A percentile compares a stretch with the other conserved stretches of the same genome.
These are phyloP conservation scores for Listronotus bonariensis DNA, from an alignment of 1,140 invertebrate species.

Conservation along the genomic window DNA sequence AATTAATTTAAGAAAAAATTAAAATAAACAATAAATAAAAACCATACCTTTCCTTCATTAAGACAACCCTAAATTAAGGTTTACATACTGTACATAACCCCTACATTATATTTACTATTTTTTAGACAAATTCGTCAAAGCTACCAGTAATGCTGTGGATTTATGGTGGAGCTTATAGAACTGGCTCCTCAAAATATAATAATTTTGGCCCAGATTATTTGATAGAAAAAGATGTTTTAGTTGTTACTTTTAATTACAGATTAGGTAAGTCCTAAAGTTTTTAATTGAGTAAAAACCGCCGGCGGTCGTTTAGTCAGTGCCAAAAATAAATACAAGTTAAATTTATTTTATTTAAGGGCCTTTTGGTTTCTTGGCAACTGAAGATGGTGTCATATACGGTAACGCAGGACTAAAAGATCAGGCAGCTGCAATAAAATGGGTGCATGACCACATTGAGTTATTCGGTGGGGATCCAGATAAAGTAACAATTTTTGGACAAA, in stretches of 20 bases:
- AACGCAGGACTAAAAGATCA: constrained; percentile 79
- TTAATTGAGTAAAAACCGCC: too few species aligned
- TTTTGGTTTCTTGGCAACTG: constrained; percentile 46
- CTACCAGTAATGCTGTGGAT: constrained; percentile 60
- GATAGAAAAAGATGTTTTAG: constrained; percentile 62
- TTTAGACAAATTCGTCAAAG: constrained; percentile 2
- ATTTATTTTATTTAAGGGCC: constrained; percentile 21
- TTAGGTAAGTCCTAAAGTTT: constrained; percentile 5
- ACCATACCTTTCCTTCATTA: too few species aligned
- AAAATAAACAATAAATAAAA: too few species aligned
- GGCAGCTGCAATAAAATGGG: constrained; percentile 70
- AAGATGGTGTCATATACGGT: constrained; percentile 66
- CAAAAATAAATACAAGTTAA: too few species aligned
- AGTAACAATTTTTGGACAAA: constrained; percentile 72
- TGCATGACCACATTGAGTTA: constrained; percentile 67
- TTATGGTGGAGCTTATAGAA: constrained; percentile 64
- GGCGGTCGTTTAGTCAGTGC: too few species aligned
- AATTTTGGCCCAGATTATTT: constrained; percentile 60
- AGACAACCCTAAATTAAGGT: too few species aligned
- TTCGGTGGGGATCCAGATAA: constrained; percentile 74
- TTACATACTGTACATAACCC: too few species aligned
- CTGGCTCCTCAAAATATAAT: constrained; percentile 56
- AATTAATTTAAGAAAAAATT: too few species aligned
- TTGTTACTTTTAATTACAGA: constrained; percentile 65
- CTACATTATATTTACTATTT: constrained; percentile 10